Base-by-base conservation (phyloP, 2,113 vertebrate species). In the Taxidea taxus region DNA sequence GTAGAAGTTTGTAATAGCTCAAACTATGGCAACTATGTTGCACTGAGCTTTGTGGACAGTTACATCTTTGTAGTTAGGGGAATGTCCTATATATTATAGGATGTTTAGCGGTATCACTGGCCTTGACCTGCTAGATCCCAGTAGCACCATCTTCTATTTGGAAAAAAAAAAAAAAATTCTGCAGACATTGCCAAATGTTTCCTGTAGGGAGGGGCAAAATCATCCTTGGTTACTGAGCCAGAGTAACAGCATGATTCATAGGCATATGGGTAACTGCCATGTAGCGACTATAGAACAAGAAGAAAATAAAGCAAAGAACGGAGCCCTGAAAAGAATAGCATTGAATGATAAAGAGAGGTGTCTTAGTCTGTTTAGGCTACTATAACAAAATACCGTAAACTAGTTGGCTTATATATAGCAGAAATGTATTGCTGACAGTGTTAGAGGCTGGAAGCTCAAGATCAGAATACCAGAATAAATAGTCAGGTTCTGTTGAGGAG, bases 171-270 rank as follows among this genome's bases (percentile, higher is more conserved):
- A 68, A 66, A 66, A 68, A 68, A 68, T 4, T 84, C 44, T 82
- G 2, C 37, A 51, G 47, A 49, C 27, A 27, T 80, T 87, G 34
- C 13, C 34, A 95, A 78, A 47, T 68, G 18, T 47, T 2, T 23
- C 12, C 70, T 70, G 1, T 21, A 25, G 2, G 3, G 9, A 83
- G 6, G 11, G 3, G 0, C 6, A 56, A 58, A 74, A 44, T 3
- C 2, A 44, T n/a, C 20, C 21, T 1, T 81, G 0, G 4, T 54
- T 91, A 21, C 54, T 62, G 21, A 58, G 23, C 27, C 83, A 78
- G 8, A 87, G 14, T 13, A 83, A 39, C 2, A 68, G 20, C 7
- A 54, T 23, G 60, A 29, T 87, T 42, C 49, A 3, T 23, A 31
- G n/a, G 4, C 18, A 27, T 58, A 6, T 60, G 39, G 1, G 0